Conservation (phyloP, 2,888 invertebrate genomes). For the Alloscopus bannaensis region DNA sequence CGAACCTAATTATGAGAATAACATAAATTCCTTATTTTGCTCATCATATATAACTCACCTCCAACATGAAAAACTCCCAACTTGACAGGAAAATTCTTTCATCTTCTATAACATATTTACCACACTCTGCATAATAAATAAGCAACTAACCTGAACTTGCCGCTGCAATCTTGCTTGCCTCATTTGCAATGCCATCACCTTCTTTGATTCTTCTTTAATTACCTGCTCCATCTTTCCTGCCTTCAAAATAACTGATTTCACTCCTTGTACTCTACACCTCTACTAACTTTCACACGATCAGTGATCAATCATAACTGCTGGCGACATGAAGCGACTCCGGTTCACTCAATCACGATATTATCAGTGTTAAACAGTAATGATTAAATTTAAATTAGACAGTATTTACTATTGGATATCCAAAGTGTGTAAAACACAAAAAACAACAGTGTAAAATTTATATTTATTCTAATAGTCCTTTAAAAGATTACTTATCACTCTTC, state of each 20-base stretch:
- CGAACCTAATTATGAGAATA: slow-evolving; percentile 48
- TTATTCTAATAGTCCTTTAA: not conserved
- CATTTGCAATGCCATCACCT: slow-evolving; percentile 44
- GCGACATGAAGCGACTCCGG: too few relatives aligned
- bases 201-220: slow-evolving; percentile 52
- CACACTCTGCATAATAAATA: slow-evolving; percentile 4
- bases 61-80: too few relatives aligned
- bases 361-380: too few relatives aligned
- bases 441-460: not conserved
- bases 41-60: not conserved
- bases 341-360: too few relatives aligned
- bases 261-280: not conserved
- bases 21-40: not conserved
- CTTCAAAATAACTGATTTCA: not conserved
- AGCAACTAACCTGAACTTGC: slow-evolving; percentile 58
- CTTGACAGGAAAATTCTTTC: too few relatives aligned
- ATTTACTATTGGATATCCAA: too few relatives aligned
- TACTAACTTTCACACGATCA: not conserved
- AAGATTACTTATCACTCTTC: too few relatives aligned
- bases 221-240: slow-evolving; percentile 57
- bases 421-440: too few relatives aligned
- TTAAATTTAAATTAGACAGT: too few relatives aligned
- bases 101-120: too few relatives aligned
- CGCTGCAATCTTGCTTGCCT: slow-evolving; percentile 50
- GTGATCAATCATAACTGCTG: too few relatives aligned